Conservation (phyloP, 2,888 invertebrate genomes). For the Zhengitettix transpicula region DNA sequence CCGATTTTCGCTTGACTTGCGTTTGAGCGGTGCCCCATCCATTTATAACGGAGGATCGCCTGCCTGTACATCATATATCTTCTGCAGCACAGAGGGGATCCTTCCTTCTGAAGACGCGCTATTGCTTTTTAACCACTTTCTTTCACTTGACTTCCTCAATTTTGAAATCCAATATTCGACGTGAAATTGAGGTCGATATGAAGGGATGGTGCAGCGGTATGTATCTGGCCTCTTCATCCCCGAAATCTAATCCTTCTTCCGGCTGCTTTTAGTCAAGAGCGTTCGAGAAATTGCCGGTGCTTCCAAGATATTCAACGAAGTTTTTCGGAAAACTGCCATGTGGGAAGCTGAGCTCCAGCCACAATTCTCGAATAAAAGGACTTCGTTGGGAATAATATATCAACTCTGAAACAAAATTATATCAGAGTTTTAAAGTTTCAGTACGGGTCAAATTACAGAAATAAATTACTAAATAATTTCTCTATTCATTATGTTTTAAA, state of each 20-base stretch:
- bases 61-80: neutral
- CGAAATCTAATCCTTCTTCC: neutral
- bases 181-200: slow-evolving; percentile 9
- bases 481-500: no score
- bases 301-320: no score
- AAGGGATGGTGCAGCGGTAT: neutral
- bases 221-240: neutral
- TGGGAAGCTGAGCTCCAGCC: no score
- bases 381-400: no score
- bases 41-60: neutral
- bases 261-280: no score
- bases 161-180: slow-evolving; percentile 10
- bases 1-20: neutral
- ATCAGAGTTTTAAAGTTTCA: no score
- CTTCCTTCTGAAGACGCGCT: neutral
- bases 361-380: no score
- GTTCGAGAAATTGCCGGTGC: no score
- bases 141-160: slow-evolving; percentile 8
- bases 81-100: neutral
- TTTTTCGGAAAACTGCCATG: no score
- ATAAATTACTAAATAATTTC: no score
- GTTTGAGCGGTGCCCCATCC: neutral
- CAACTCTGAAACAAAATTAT: no score
- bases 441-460: no score
- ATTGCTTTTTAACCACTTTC: slow-evolving; percentile 3